Evolutionary conservation across 2,888 invertebrate genomes (phyloP).

Genomic region (Gymnosoma rotundatum): DNA sequence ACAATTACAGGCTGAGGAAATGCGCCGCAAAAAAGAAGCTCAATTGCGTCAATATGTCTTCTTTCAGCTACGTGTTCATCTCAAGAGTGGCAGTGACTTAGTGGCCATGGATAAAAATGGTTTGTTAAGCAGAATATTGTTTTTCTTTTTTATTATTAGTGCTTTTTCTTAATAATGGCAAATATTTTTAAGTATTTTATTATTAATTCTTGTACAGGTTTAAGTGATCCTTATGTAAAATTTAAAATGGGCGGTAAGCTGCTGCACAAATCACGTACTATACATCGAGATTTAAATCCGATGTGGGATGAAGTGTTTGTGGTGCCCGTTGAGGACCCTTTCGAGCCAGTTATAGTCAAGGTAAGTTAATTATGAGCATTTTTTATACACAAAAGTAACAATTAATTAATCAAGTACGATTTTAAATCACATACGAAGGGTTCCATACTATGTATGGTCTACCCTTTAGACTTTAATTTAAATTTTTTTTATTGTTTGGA

Average conservation of each 20-base stretch:
- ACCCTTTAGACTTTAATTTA: too few relatives aligned
- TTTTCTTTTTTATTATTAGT: not conserved
- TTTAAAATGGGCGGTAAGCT: slow-evolving; percentile 94
- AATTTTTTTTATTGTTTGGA: too few relatives aligned
- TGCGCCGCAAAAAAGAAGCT: slow-evolving; percentile 87
- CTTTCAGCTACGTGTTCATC: slow-evolving; percentile 94
- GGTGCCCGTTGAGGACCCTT: slow-evolving; percentile 95
- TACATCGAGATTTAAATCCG: slow-evolving; percentile 97
- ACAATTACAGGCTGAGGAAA: slow-evolving; percentile 85
- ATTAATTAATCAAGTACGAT: too few relatives aligned
- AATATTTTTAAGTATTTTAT: slow-evolving; percentile 14
- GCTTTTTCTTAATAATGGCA: slow-evolving; percentile 10
- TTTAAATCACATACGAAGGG: too few relatives aligned
- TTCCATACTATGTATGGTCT: too few relatives aligned
- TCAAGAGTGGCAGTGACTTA: slow-evolving; percentile 93
- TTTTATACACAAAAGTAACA: too few relatives aligned
- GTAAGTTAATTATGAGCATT: slow-evolving; percentile 82
- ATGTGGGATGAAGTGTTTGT: slow-evolving; percentile 99
- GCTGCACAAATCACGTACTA: slow-evolving; percentile 96
- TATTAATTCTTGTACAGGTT: slow-evolving; percentile 84
- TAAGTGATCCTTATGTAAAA: slow-evolving; percentile 99
- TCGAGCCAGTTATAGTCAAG: slow-evolving; percentile 92
- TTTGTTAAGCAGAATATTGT: slow-evolving; percentile 79
- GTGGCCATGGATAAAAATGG: slow-evolving; percentile 98
- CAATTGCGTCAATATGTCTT: slow-evolving; percentile 93